These are phyloP conservation scores for Congeria kusceri DNA, from an alignment of 2,888 invertebrate genomes.

Conservation along the genomic window DNA sequence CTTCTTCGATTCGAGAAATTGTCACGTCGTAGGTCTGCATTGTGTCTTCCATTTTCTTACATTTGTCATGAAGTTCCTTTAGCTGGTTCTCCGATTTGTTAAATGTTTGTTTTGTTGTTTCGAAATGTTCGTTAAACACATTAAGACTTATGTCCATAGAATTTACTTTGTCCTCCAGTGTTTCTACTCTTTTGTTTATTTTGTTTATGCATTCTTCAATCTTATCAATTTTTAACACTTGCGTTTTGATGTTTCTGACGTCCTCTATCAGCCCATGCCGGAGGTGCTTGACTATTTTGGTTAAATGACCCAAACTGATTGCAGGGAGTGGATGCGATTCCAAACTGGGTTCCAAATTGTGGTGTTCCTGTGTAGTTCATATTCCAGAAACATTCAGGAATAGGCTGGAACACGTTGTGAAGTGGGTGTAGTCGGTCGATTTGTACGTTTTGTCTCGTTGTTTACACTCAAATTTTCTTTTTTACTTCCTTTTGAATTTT, in stretches of 20 bases:
- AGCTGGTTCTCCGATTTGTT: neutral
- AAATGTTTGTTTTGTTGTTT: neutral
- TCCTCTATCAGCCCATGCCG: constrained; percentile 9
- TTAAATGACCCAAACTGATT: too few species aligned
- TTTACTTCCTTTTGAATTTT: too few species aligned
- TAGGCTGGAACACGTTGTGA: too few species aligned
- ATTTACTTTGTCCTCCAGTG: neutral
- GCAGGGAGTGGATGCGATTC: too few species aligned
- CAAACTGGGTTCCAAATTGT: too few species aligned
- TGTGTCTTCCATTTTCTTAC: constrained; percentile 1
- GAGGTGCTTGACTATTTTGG: neutral
- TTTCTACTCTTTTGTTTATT: neutral
- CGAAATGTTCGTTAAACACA: neutral
- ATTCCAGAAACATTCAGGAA: too few species aligned
- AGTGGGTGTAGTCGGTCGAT: too few species aligned
- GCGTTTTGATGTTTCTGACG: constrained; percentile 1
- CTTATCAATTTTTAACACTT: constrained; percentile 3
- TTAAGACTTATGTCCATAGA: neutral
- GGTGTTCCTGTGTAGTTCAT: too few species aligned
- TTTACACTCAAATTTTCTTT: too few species aligned
- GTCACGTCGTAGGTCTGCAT: neutral
- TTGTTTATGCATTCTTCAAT: neutral
- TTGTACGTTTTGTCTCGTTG: too few species aligned
- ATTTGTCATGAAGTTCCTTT: neutral
- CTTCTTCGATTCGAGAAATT: neutral